Evolutionary conservation across 2,888 invertebrate species (phyloP).

Genomic region (Cephus runcator): DNA sequence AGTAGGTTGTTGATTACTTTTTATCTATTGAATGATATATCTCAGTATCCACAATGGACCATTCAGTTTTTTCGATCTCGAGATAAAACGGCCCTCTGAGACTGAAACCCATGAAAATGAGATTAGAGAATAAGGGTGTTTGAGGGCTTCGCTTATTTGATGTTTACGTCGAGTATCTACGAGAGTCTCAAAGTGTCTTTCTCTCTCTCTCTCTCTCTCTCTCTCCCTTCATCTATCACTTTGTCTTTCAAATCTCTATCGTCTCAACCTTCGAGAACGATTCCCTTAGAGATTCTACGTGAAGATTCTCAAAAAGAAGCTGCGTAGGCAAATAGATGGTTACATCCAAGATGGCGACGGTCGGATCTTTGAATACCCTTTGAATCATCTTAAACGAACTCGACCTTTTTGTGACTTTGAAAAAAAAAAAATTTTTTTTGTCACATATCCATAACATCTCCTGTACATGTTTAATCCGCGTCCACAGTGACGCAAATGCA

Average conservation of each 20-base stretch:
- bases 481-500: background rate
- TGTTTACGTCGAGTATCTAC: background rate
- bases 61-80: background rate
- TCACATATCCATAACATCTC: background rate
- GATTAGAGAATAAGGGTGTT: background rate
- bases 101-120: background rate
- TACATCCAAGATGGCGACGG: background rate
- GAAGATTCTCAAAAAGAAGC: background rate
- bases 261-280: background rate
- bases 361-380: background rate
- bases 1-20: background rate
- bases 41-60: background rate
- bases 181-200: background rate
- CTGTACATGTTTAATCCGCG: background rate
- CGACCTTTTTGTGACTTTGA: background rate
- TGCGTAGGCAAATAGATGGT: background rate
- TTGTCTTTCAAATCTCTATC: background rate
- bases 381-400: background rate
- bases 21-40: background rate
- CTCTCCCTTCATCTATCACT: background rate
- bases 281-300: background rate
- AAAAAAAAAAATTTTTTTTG: background rate
- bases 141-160: background rate
- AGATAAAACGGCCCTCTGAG: background rate
- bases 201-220: too few relatives aligned